Evolutionary conservation across 37 sponge, comb jelly and placozoan species (phyloP).

Genomic region (Hormiphora californensis): DNA sequence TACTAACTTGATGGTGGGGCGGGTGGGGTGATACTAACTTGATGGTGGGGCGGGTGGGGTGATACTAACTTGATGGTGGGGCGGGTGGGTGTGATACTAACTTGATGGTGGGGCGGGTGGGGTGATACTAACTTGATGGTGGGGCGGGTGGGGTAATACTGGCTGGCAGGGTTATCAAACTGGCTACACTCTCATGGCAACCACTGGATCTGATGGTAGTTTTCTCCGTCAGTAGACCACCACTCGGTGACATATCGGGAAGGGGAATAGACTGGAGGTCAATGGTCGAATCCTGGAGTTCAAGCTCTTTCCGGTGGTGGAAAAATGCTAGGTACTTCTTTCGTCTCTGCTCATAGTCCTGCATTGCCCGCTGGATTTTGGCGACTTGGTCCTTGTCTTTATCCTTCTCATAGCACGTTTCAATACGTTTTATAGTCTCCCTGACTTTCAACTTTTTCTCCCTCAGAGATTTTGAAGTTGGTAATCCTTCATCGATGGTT

Average conservation of each 20-base stretch:
- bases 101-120: too few relatives aligned
- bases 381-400: not conserved
- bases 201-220: not conserved
- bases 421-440: conserved; percentile 64
- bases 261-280: conserved; percentile 9
- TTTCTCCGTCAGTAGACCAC: not conserved
- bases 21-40: too few relatives aligned
- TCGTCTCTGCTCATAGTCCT: conserved; percentile 5
- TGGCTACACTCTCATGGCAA: not conserved
- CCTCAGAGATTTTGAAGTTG: conserved; percentile 76
- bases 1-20: too few relatives aligned
- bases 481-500: conserved; percentile 57
- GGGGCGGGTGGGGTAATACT: conserved; percentile 5
- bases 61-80: too few relatives aligned
- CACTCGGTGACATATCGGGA: not conserved
- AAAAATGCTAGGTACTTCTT: not conserved
- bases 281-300: not conserved
- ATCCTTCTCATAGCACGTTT: conserved; percentile 59
- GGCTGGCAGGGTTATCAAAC: not conserved
- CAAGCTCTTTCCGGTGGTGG: not conserved
- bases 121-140: conserved; percentile 38
- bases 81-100: too few relatives aligned
- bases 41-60: too few relatives aligned
- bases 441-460: conserved; percentile 78
- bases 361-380: not conserved